These are phyloP conservation scores for Brachionus angularis DNA, from an alignment of 1,140 invertebrate species.

Conservation along the genomic window DNA sequence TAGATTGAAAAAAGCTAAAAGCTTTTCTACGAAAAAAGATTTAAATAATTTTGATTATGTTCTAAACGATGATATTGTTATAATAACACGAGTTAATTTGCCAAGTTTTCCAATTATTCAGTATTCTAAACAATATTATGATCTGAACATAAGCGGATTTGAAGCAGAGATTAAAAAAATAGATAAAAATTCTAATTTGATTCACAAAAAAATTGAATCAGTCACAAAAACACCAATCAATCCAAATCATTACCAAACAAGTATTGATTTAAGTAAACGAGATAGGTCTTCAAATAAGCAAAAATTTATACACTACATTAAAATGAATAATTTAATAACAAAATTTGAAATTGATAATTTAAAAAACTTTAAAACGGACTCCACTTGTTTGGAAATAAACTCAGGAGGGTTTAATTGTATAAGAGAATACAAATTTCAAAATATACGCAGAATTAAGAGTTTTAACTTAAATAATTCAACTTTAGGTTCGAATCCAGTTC, in stretches of 20 bases:
- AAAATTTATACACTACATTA: constrained; percentile 9
- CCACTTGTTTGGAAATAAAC: background rate
- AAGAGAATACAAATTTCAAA: too few species aligned
- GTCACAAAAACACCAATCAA: background rate
- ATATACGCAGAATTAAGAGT: background rate
- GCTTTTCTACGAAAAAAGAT: too few species aligned
- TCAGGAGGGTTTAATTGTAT: constrained; percentile 2
- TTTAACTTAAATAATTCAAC: too few species aligned
- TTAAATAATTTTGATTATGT: too few species aligned
- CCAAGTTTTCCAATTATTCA: background rate
- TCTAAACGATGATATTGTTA: background rate
- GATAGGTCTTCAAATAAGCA: background rate
- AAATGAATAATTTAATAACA: background rate
- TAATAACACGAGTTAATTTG: background rate
- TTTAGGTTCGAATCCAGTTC: too few species aligned
- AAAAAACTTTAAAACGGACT: background rate
- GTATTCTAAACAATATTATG: constrained; percentile 32
- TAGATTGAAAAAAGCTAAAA: constrained; percentile 13
- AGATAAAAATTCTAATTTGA: background rate
- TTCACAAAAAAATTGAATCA: constrained; percentile 2
- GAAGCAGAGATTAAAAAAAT: constrained; percentile 21
- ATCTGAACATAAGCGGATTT: constrained; percentile 8
- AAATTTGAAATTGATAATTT: constrained; percentile 21
- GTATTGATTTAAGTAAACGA: too few species aligned
- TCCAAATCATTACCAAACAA: background rate